Base-by-base conservation (phyloP, 2,888 invertebrate species). In the Archips crataeganus region DNA sequence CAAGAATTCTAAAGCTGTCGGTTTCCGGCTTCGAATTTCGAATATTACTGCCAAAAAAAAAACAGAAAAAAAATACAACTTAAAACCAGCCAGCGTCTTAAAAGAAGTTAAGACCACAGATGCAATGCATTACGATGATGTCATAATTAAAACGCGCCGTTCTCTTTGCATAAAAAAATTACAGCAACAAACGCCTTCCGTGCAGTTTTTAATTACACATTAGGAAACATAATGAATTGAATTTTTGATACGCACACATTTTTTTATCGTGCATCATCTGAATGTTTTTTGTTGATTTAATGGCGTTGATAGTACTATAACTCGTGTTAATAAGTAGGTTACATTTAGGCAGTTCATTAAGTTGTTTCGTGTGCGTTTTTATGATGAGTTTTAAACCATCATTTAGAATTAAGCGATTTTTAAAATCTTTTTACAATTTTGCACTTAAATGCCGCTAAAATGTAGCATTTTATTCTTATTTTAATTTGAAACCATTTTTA, bases 121-220 rank as follows among this genome's bases (percentile, higher is more conserved):
- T 68, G 57, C 72, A 72, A 63, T 45, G 57, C 54, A 57, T 15
- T 61, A 66, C 51, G 15, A 54, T 72, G 72, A 72, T 72, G 72
- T 72, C 54, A 72, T 72, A 62, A 45, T 62, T 62, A 62, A 62
- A 62, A 51, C n/a, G 9, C 61, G 45, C n/a, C 39, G 73, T 68
- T 59, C 73, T 68, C 49, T 68, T 59, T 63, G 15, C 57, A 72
- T 47, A 34, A 64, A 60, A 64, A 72, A 61, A 57, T 63, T 15
- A 65, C 15, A 47, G 36, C 47, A 36, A 65, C 47, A 39, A 67
- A 36, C 54, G 45, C 47, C 47, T 63, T 63, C 65, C 32, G 54
- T 61, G 61, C 66, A 66, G 49, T 57, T 42, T 39, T 63, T 64
- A 63, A 73, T 63, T 39, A 39, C 62, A 32, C 23, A 57, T 68